A percentile compares a stretch with the other conserved stretches of the same genome.
Evolutionary conservation across 2,888 invertebrate species (phyloP).

Genomic region (Melipona bicolor): DNA sequence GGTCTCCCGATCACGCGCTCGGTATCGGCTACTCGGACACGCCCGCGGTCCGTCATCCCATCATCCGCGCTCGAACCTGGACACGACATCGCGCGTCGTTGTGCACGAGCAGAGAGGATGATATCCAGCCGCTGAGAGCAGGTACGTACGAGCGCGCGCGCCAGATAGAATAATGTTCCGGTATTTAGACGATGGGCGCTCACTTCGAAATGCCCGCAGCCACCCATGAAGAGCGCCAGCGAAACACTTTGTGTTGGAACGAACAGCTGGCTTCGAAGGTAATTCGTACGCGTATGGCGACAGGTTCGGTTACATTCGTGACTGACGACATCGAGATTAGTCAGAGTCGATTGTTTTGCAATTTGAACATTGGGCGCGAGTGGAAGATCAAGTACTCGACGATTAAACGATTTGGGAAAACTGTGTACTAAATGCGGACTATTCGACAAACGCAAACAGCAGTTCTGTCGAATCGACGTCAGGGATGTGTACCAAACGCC

Average conservation of each 20-base stretch:
- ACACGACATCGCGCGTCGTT: conserved; percentile 65
- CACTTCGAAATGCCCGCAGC: conserved; percentile 59
- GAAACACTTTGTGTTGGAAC: background rate
- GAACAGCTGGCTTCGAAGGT: background rate
- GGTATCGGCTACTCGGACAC: conserved; percentile 81
- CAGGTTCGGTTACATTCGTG: background rate
- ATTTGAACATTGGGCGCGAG: background rate
- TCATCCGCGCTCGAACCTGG: conserved; percentile 73
- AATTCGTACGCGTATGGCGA: background rate
- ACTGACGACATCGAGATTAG: background rate
- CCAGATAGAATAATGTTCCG: conserved; percentile 72
- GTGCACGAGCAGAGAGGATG: conserved; percentile 33
- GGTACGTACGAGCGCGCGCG: conserved; percentile 43
- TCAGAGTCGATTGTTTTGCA: background rate
- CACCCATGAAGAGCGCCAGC: conserved; percentile 63
- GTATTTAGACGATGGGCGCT: conserved; percentile 64
- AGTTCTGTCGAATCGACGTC: background rate
- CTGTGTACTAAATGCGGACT: too few species aligned
- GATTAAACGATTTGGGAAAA: background rate
- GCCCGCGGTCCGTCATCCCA: conserved; percentile 82
- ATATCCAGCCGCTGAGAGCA: conserved; percentile 42
- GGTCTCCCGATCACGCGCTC: conserved; percentile 83
- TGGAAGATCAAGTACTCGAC: background rate
- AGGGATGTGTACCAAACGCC: too few species aligned
- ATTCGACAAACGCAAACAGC: too few species aligned